These are phyloP conservation scores for Darevskia mixta DNA, from an alignment of 2,797 vertebrate genomes.

Conservation along the genomic window DNA sequence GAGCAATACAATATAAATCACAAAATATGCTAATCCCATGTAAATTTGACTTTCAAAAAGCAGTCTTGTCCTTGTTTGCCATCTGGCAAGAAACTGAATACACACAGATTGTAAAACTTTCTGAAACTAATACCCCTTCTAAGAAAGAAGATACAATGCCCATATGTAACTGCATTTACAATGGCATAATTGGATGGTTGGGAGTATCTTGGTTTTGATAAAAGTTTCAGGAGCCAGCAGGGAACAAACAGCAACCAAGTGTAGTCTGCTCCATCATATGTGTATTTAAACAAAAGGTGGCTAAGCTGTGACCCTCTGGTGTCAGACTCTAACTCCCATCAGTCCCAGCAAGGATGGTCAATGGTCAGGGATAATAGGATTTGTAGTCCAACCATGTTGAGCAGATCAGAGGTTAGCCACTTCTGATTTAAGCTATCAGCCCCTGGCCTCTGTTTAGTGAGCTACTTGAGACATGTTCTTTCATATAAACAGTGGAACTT, in stretches of 20 bases:
- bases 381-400: too few relatives aligned
- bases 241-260: not conserved
- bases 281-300: not conserved
- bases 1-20: slow-evolving; percentile 61
- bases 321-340: too few relatives aligned
- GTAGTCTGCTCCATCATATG: not conserved
- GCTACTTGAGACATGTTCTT: not conserved
- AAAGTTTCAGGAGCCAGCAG: not conserved
- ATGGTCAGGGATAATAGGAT: too few relatives aligned
- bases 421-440: not conserved
- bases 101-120: not conserved
- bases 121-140: not conserved
- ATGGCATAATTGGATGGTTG: not conserved
- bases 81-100: not conserved
- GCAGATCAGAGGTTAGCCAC: too few relatives aligned
- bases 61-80: not conserved
- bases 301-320: too few relatives aligned
- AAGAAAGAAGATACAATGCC: not conserved
- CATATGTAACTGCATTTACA: not conserved
- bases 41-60: slow-evolving; percentile 45
- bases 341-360: too few relatives aligned
- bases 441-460: not conserved
- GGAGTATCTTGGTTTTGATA: not conserved
- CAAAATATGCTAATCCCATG: slow-evolving; percentile 50
- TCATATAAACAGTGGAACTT: not conserved